Base-by-base conservation (phyloP, 2,888 invertebrate genomes). In the Argyra leucocephala region DNA sequence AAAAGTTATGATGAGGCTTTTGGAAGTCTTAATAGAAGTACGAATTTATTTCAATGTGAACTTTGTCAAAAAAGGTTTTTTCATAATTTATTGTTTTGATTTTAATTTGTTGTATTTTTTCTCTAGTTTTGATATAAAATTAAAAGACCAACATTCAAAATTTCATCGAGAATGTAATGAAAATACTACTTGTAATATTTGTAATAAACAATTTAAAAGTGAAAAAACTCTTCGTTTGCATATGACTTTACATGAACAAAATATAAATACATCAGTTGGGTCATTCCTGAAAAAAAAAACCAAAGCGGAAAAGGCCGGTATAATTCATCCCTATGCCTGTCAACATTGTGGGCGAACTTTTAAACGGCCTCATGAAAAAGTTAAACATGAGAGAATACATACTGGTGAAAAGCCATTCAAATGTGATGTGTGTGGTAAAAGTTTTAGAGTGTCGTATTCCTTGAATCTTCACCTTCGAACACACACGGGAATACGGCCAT, bases 301-400 rank as follows among this genome's bases (percentile, higher is more conserved):
- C 37, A 69, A 63, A 63, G 66, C 64, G 2, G 66, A 71, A 67
- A 65, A 68, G 10, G 69, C 65, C 2, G 71, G 71, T 5, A 65
- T 67, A 66, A 73, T 77, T 2, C 74, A 82, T 21, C 85, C 85
- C 2, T 90, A 89, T 76, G 83, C 83, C 63, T 91, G 91, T 72
- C 82, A 86, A 66, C 90, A 86, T 74, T 91, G 91, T 72, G 85
- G 84, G 0, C 82, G 88, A 65, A 82, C 86, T 67, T 91, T 91
- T 72, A 82, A 85, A 2, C 81, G 89, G 59, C 90, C 91, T 0
- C 89, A 89, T 71, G 90, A 91, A 72, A 90, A 90, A 76, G 90
- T 91, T 1, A 90, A 90, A 76, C 91, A 91, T 72, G 91, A 91
- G 76, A 82, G 91, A n/a, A 88, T 90, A 73, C 91, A 91, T 71